phyloP scores from a whole-genome alignment of 2,113 vertebrate species.

The Halcyon senegalensis region DNA sequence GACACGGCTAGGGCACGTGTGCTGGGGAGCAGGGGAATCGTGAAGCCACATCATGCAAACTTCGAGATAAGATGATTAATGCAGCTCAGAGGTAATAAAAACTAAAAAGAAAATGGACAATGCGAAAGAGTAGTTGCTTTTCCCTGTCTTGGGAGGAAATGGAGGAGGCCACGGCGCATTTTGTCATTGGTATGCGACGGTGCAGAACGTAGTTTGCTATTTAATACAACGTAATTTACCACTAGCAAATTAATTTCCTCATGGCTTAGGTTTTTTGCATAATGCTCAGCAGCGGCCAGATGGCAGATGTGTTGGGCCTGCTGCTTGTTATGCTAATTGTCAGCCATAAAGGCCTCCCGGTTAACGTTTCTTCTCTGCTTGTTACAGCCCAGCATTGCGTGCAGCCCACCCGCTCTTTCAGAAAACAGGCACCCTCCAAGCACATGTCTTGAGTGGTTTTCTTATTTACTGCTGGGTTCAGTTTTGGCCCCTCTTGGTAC shows the following conservation, averaged over 20 bases:
- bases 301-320: slow-evolving; percentile 14
- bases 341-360: not conserved
- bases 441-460: accelerated
- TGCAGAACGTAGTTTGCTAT: not conserved
- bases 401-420: not conserved
- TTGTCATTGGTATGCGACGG: not conserved
- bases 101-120: not conserved
- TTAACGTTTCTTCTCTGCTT: not conserved
- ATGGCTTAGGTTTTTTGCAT: not conserved
- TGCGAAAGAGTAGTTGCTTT: not conserved
- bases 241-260: not conserved
- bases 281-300: not conserved
- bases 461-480: not conserved
- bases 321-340: slow-evolving; percentile 1
- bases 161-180: not conserved
- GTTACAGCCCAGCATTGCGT: not conserved
- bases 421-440: not conserved
- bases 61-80: not conserved
- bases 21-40: accelerated
- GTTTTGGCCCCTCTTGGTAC: not conserved
- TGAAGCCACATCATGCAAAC: not conserved
- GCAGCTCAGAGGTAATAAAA: not conserved
- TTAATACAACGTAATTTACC: not conserved
- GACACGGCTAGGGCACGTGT: not conserved
- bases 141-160: not conserved